Evolutionary conservation across 2,888 invertebrate genomes (phyloP).

Genomic region (Pocota personata): DNA sequence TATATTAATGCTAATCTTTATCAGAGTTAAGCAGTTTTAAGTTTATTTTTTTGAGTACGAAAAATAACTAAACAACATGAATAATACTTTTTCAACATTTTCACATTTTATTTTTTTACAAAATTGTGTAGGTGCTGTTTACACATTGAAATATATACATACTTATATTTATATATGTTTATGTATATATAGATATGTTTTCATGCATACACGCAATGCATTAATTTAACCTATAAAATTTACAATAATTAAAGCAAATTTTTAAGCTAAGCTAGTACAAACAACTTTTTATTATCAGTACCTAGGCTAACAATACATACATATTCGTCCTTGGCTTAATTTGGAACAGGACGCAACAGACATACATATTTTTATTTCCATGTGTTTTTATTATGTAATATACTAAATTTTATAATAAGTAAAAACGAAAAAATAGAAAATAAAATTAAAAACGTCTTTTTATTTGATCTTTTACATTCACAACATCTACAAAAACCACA

Average conservation of each 20-base stretch:
- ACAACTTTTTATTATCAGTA: conserved; percentile 65
- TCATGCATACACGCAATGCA: background rate
- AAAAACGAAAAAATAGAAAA: conserved; percentile 29
- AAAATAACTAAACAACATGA: background rate
- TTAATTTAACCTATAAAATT: background rate
- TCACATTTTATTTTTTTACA: background rate
- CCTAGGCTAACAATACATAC: conserved; percentile 29
- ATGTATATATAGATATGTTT: background rate
- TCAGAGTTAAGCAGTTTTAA: conserved; percentile 22
- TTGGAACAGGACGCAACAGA: background rate
- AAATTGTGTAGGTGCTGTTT: background rate
- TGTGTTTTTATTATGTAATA: conserved; percentile 27
- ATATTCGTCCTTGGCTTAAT: background rate
- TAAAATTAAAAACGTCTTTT: conserved; percentile 35
- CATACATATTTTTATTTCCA: conserved; percentile 31
- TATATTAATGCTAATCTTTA: conserved; percentile 74
- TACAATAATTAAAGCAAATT: conserved; percentile 20
- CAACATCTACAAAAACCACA: conserved; percentile 32
- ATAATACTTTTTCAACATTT: background rate
- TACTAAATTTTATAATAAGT: conserved; percentile 35
- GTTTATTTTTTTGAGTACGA: conserved; percentile 10
- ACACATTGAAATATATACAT: background rate
- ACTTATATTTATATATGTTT: background rate
- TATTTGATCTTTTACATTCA: conserved; percentile 18
- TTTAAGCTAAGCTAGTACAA: conserved; percentile 62